phyloP scores from a whole-genome alignment of 2,888 invertebrate species.

The Willowsia nigromaculata region DNA sequence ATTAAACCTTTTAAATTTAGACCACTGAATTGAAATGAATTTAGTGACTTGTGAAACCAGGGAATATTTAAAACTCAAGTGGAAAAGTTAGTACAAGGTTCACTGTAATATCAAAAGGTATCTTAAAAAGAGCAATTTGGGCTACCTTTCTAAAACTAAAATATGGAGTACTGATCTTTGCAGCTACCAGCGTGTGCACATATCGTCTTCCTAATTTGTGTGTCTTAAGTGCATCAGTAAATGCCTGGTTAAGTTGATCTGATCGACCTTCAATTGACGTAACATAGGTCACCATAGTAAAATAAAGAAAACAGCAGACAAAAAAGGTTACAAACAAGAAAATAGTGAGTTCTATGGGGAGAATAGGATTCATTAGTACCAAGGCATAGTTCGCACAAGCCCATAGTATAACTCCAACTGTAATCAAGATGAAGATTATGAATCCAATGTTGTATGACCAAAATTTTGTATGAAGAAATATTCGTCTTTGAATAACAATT shows the following conservation, averaged over 20 bases:
- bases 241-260: neutral
- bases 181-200: neutral
- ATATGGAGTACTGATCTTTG: neutral
- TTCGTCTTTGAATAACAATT: slow-evolving; percentile 35
- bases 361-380: neutral
- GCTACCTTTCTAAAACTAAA: neutral
- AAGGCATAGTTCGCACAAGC: slow-evolving; percentile 5
- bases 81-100: neutral
- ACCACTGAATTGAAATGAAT: neutral
- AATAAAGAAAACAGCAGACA: neutral
- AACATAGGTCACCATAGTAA: neutral
- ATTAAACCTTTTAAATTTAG: neutral
- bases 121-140: neutral
- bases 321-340: neutral
- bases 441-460: slow-evolving; percentile 16
- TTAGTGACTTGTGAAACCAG: neutral
- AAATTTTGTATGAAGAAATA: neutral
- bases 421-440: neutral
- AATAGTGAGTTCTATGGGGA: neutral
- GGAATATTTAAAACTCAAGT: neutral
- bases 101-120: neutral
- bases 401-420: slow-evolving; percentile 15
- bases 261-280: slow-evolving; percentile 3
- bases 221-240: neutral
- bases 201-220: slow-evolving; percentile 24